These are phyloP conservation scores for Naso thynnoides DNA, from an alignment of 2,797 vertebrate species.

Conservation along the genomic window DNA sequence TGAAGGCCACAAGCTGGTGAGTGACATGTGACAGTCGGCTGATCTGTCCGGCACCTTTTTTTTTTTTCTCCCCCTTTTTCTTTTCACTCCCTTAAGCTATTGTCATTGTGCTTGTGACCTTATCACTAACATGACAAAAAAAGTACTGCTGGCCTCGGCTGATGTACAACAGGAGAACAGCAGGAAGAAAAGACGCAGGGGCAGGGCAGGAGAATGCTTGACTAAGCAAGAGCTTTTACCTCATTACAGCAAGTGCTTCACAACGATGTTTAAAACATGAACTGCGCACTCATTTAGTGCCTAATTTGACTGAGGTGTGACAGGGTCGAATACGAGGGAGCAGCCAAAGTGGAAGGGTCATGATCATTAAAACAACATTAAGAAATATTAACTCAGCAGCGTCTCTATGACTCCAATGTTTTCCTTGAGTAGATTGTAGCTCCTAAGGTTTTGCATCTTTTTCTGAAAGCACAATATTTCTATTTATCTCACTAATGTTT, in stretches of 20 bases:
- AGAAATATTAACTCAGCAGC: constrained; percentile 57
- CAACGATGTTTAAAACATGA: constrained; percentile 86
- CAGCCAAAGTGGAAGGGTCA: constrained; percentile 62
- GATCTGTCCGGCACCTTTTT: constrained; percentile 16
- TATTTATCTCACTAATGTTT: constrained; percentile 9
- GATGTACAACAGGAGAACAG: constrained; percentile 64
- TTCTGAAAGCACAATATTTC: constrained; percentile 28
- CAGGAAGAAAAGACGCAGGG: constrained; percentile 45
- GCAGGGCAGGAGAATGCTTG: constrained; percentile 63
- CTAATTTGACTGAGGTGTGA: constrained; percentile 74
- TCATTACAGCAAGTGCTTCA: constrained; percentile 75
- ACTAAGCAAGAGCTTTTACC: constrained; percentile 81
- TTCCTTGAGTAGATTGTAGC: constrained; percentile 32
- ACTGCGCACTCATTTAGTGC: constrained; percentile 73
- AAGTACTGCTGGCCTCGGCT: constrained; percentile 63
- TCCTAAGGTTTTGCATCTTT: constrained; percentile 19
- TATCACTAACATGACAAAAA: constrained; percentile 63
- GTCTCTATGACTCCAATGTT: constrained; percentile 14
- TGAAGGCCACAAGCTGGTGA: not conserved
- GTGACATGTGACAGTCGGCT: constrained; percentile 38
- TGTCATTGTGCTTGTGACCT: constrained; percentile 68
- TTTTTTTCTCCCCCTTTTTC: not conserved
- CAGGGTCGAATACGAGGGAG: constrained; percentile 61
- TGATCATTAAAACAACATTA: constrained; percentile 70
- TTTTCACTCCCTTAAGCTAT: constrained; percentile 22